Base-by-base conservation (phyloP, 2,113 vertebrate genomes). In the Heterotis niloticus region DNA sequence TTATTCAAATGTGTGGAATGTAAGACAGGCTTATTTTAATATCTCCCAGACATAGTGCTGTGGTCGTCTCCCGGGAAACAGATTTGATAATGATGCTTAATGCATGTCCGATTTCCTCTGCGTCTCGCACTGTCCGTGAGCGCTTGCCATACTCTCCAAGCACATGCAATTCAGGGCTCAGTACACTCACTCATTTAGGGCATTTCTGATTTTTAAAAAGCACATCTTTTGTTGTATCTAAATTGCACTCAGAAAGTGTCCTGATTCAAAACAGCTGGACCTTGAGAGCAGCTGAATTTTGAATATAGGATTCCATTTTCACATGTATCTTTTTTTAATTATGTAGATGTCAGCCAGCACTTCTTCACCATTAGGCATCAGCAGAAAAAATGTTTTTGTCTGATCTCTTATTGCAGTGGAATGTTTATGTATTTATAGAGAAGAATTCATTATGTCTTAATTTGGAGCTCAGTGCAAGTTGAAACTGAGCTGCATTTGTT, bases 1-100 rank as follows among this genome's bases (percentile, higher is more conserved):
- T 65, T 51, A 76, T 65, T 65, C 20, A 65, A 52, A 24, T 64
- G 10, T 65, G 12, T 60, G 54, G 14, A 64, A 64, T 57, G 52
- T n/a, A n/a, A 28, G 28, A 44, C 26, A 69, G 28, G 18, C 12
- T 69, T 56, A 74, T 74, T 59, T 74, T 74, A 26, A 18, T 56
- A 74, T 74, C 20, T 20, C 52, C 71, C 71, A 74, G 71, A 59
- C 54, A 28, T 9, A 0, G 54, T 7, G 23, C 54, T 16, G n/a
- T 17, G 26, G 34, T 76, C 54, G 64, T 80, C 64, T 76, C 73
- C 72, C 60, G 52, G 73, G 79, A 60, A 75, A 76, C 72, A n/a
- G 10, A 66, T 57, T 60, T 68, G 24, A 59, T 51, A 56, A 75
- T 60, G 64, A 52, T 51, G 34, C 54, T 75, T 28, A 67, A 68